These are phyloP conservation scores for Mus spicilegus DNA, from an alignment of 2,113 vertebrate species.

Conservation along the genomic window DNA sequence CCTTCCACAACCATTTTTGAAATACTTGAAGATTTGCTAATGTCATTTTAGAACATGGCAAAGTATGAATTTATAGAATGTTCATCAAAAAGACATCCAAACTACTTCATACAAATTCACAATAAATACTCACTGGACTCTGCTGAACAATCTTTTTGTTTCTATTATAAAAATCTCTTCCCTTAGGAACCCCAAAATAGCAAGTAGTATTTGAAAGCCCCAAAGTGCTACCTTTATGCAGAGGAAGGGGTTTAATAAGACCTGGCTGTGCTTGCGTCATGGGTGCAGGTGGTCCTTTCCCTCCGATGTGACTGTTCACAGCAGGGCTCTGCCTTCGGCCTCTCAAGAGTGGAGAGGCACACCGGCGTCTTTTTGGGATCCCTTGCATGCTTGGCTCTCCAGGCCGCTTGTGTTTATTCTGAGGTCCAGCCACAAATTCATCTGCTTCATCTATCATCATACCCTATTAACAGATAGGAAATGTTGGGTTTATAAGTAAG, in stretches of 20 bases:
- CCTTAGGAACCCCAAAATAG: conserved; percentile 37
- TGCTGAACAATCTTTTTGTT: neutral
- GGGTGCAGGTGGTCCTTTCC: conserved; percentile 86
- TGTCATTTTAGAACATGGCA: conserved; percentile 11
- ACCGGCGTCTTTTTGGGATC: conserved; percentile 87
- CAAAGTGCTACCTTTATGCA: conserved; percentile 87
- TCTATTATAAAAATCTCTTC: conserved; percentile 48
- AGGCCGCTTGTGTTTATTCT: conserved; percentile 90
- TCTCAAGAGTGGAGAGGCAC: conserved; percentile 89
- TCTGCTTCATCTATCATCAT: conserved; percentile 94
- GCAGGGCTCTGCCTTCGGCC: conserved; percentile 84
- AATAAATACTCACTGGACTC: conserved; percentile 2
- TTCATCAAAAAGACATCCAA: conserved; percentile 30
- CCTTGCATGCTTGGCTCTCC: conserved; percentile 89
- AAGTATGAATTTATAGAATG: conserved; percentile 8
- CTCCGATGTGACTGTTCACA: conserved; percentile 87
- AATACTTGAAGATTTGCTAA: conserved; percentile 34
- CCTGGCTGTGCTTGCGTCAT: conserved; percentile 83
- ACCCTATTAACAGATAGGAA: conserved; percentile 82
- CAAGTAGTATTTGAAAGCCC: neutral
- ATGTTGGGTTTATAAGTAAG: neutral
- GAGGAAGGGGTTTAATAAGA: conserved; percentile 85
- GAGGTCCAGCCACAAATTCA: conserved; percentile 91
- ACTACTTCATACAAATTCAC: conserved; percentile 22
- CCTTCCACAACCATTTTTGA: conserved; percentile 44